Base-by-base conservation (phyloP, 1,140 invertebrate genomes). In the Leptinotarsa texana region DNA sequence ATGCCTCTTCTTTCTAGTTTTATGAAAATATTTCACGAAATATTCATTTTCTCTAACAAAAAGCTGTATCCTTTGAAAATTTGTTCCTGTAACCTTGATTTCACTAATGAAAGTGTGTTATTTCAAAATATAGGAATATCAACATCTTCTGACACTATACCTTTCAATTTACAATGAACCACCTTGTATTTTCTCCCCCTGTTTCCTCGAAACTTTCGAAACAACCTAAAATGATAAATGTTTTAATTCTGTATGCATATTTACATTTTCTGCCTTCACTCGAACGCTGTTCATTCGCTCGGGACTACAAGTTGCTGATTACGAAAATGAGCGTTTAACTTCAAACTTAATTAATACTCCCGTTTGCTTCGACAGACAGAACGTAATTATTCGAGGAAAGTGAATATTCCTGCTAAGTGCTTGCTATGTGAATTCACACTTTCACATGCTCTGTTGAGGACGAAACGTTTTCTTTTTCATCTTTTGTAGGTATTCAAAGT, bases 301-400 rank as follows among this genome's bases (percentile, higher is more conserved):
- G 51, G 3, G 51, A 57, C 51, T 57, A 57, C 51, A 57, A 57
- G 51, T 57, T 57, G 51, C 15, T 57, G 51, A 57, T 57, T 57
- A 57, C n/a, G 51, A 57, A 57, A 57, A 57, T 57, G 51, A 57
- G 51, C 51, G 51, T 57, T 57, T 18, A 57, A 57, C 51, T 57
- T 57, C n/a, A 57, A 57, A 57, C 51, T 57, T 57, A 57, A 57
- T 57, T 57, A 15, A 57, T 57, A 57, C 51, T 57, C 51, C 51
- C 51, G 51, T 57, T n/a, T 17, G 51, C 33, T 57, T 57, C n/a
- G 51, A 57, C 51, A 57, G 51, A 57, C 15, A 57, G n/a, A n/a
- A 57, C 51, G 51, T 57, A 57, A 57, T 57, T 57, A 57, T 57
- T 15, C 51, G 51, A 57, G 33, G 33, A 57, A 57, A 57, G 51